Percentiles rank a stretch among this genome's conserved stretches.
These are phyloP conservation scores for Elachura formosa DNA, from an alignment of 2,113 vertebrate species.

Conservation along the genomic window DNA sequence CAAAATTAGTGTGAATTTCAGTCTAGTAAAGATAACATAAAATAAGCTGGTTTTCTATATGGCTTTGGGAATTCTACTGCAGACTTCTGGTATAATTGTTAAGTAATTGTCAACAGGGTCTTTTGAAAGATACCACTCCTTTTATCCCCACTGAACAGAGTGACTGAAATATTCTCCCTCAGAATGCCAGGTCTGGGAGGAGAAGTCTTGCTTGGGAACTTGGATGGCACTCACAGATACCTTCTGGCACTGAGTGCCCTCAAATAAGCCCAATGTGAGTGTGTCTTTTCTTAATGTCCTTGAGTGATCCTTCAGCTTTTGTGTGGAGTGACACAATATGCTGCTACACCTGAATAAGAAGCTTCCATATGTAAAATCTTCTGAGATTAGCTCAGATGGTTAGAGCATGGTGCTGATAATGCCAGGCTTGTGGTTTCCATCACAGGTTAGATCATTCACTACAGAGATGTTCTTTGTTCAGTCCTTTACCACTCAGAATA, in stretches of 20 bases:
- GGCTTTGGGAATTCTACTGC: neutral
- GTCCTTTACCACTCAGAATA: too few relatives aligned
- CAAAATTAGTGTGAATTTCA: neutral
- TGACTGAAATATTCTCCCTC: neutral
- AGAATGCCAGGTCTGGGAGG: neutral
- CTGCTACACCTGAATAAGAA: too few relatives aligned
- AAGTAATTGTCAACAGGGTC: neutral
- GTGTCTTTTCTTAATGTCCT: too few relatives aligned
- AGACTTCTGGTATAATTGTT: neutral
- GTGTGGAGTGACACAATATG: accelerated
- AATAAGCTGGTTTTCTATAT: neutral
- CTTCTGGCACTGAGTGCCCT: neutral
- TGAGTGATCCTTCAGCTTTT: too few relatives aligned
- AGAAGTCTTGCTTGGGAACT: neutral
- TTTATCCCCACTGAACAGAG: neutral
- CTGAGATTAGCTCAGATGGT: neutral
- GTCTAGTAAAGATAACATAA: neutral
- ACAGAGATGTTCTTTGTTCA: neutral
- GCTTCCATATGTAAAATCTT: too few relatives aligned
- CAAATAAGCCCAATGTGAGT: neutral
- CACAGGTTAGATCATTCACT: neutral
- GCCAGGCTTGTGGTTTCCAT: neutral
- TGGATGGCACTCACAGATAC: neutral
- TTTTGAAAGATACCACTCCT: neutral
- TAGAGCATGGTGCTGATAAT: neutral